Evolutionary conservation across 2,888 invertebrate species (phyloP), one percentile per base, ranked within the genome.

Genomic region (Clivina fossor): DNA sequence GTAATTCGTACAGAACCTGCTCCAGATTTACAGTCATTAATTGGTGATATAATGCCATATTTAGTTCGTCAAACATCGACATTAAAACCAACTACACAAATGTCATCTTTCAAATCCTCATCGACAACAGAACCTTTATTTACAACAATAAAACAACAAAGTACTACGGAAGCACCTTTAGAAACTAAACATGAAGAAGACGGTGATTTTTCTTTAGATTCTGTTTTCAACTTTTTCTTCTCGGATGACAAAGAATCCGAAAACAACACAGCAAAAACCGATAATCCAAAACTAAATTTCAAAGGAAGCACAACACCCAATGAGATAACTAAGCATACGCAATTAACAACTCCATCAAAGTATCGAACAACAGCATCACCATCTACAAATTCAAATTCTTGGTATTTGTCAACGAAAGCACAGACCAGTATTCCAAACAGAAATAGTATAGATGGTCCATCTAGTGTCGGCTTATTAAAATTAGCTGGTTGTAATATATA

Each of bases 401-500:
- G 30, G 49, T 26, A 19, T 35, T 16, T 32, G 20, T 11, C 32
- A 46, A 13, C 26, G 20, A 38, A 46, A 13, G 38, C 44, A 5
- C 41, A 41, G 13, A 40, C 51, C 56, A 2, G 18, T 2, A 9
- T 24, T n/a, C 43, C 43, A 8, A 43, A 16, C 16, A 24, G 26
- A 22, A 43, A 43, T 43, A 24, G 24, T 8, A 43, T 43, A 15
- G 43, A 43, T 13, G 43, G 15, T 9, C 26, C 43, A 24, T 43
- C 71, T 13, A 76, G 78, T 1, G 72, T 79, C 9, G 84, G 85
- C 26, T 72, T 85, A 46, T 73, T 89, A 37, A 91, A 90, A 72
- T 71, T 92, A 59, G 90, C 90, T 8, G 92, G 92, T 1, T 93
- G 93, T 69, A 93, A 93, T 73, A 92, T 93, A 65, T 92, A 92